These are phyloP conservation scores for Chrysolophus pictus DNA, from an alignment of 2,797 vertebrate species.

Conservation along the genomic window DNA sequence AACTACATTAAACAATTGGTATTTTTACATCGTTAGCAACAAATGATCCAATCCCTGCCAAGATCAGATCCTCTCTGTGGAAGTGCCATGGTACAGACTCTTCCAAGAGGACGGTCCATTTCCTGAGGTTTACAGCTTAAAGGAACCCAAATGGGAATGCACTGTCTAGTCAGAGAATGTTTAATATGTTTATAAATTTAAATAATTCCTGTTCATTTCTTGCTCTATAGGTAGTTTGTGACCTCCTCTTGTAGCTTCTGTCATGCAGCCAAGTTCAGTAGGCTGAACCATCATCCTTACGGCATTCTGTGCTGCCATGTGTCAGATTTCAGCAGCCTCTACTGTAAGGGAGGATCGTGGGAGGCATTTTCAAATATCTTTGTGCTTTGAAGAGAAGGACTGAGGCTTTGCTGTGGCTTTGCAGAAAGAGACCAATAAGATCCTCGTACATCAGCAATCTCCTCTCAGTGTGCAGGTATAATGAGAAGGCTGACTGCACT, in stretches of 20 bases:
- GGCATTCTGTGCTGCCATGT: neutral
- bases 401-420: neutral
- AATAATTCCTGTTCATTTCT: neutral
- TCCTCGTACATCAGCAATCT: neutral
- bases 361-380: neutral
- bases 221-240: neutral
- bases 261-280: neutral
- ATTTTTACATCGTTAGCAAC: neutral
- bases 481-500: neutral
- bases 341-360: neutral
- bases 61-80: neutral
- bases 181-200: neutral
- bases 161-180: neutral
- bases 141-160: neutral
- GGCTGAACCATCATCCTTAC: neutral
- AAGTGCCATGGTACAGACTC: neutral
- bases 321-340: neutral
- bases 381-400: neutral
- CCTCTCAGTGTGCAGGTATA: neutral
- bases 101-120: neutral
- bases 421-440: neutral
- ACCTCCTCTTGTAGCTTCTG: neutral
- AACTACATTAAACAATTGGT: neutral
- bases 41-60: neutral
- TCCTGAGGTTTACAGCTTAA: neutral